These are phyloP conservation scores for Phenganax marumi DNA, from an alignment of 92 coral and sea anemone genomes.

Conservation along the genomic window DNA sequence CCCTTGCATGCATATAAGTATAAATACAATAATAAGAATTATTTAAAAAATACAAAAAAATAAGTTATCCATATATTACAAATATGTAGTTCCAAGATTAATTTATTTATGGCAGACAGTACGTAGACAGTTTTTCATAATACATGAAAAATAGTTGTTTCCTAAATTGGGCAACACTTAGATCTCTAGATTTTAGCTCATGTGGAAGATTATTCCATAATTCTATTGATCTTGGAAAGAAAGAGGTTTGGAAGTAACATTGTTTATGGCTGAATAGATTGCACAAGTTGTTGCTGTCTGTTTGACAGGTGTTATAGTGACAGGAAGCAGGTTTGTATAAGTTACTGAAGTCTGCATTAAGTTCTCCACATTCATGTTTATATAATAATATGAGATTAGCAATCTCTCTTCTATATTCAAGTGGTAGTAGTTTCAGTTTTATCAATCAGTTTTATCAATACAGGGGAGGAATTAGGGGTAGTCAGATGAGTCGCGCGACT, in stretches of 20 bases:
- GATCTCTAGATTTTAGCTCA: neutral
- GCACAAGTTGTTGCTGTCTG: constrained; percentile 5
- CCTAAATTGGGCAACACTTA: neutral
- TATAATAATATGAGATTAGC: constrained; percentile 35
- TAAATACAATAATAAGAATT: too few relatives aligned
- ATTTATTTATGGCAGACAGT: too few relatives aligned
- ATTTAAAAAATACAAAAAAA: too few relatives aligned
- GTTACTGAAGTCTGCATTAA: neutral
- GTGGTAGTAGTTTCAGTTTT: constrained; percentile 39
- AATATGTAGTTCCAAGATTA: too few relatives aligned
- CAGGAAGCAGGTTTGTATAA: neutral
- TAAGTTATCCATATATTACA: too few relatives aligned
- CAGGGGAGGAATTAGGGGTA: too few relatives aligned
- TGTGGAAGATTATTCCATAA: constrained; percentile 24
- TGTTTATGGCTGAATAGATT: neutral
- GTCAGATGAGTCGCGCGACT: too few relatives aligned
- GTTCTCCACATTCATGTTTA: neutral
- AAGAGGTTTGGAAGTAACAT: constrained; percentile 5
- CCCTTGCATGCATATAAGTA: too few relatives aligned
- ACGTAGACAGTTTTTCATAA: too few relatives aligned
- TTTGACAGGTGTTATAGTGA: neutral
- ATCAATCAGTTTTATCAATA: neutral
- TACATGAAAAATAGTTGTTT: neutral
- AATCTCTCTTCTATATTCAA: constrained; percentile 33
- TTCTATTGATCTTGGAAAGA: constrained; percentile 5